Evolutionary conservation across 2,113 vertebrate species (phyloP), one percentile per base, ranked within the genome.

Genomic region (Rousettus leschenaultii): DNA sequence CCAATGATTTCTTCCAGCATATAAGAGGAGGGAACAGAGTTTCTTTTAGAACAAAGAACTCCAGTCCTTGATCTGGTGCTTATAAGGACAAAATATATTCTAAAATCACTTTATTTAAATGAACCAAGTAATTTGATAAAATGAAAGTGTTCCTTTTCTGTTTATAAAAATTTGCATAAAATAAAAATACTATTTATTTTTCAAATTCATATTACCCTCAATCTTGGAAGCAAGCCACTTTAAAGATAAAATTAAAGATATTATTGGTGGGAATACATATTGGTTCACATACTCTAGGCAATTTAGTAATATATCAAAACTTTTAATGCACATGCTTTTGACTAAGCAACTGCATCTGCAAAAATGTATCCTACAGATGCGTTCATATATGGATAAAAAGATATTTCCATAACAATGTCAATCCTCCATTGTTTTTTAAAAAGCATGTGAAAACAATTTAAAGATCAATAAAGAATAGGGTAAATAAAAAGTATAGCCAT

Each of bases 21-120:
- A n/a, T 8, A 77, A 84, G 35, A 92, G 19, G 38, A 73, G 55
- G 22, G 61, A 89, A 80, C 4, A 80, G 35, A 35, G 51, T 15
- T 94, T 86, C 51, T 94, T 92, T 95, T 57, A 92, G 90, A 95
- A 94, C 65, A 92, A 92, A 91, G 35, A 82, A 68, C 45, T 79
- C 33, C 87, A 40, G 40, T 91, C 74, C 78, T 75, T 97, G 33
- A 61, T 65, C 24, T 95, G 70, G 48, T 84, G 33, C 45, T 94
- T 94, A 91, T 8, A 85, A 84, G 22, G 40, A 83, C 66, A 92
- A 92, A 95, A 92, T 53, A 19, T 19, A 95, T 80, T 85, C 35
- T 75, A 51, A 95, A 79, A 92, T 78, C 78, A 94, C 40, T 79
- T 84, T 91, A 91, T 59, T 73, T 90, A 55, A 96, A 88, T 70